Percentiles rank a stretch among this genome's conserved stretches.
These are phyloP conservation scores for Platyrinchus mystaceus DNA, from an alignment of 2,797 vertebrate genomes.

Conservation along the genomic window DNA sequence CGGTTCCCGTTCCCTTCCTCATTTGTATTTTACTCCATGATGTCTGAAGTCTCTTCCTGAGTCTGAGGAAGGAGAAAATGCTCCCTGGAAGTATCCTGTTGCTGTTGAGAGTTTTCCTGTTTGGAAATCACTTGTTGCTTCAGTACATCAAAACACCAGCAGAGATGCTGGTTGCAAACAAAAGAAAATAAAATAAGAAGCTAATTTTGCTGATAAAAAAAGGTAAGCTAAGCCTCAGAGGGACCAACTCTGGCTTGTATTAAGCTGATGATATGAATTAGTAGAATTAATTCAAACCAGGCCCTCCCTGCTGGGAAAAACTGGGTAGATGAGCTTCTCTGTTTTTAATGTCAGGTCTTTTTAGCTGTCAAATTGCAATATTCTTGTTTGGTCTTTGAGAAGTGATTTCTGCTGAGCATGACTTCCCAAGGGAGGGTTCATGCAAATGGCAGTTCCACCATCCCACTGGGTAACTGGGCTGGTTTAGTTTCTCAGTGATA, in stretches of 20 bases:
- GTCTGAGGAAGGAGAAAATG: background rate
- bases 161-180: background rate
- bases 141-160: background rate
- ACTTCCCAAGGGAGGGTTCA: too few relatives aligned
- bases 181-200: background rate
- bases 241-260: background rate
- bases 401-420: background rate
- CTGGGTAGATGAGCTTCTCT: background rate
- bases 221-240: background rate
- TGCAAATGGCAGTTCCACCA: background rate
- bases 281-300: background rate
- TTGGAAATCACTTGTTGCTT: conserved; percentile 11
- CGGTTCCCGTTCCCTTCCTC: background rate
- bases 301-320: background rate
- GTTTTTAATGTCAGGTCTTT: background rate
- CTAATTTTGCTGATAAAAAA: background rate
- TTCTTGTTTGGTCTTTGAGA: background rate
- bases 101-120: background rate
- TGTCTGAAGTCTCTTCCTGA: background rate
- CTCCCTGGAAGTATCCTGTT: background rate
- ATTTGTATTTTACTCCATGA: background rate
- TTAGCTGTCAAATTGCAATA: background rate
- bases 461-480: background rate
- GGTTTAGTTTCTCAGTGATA: background rate
- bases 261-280: background rate